These are phyloP conservation scores for Neodiprion lecontei DNA, from an alignment of 1,140 invertebrate species.

Conservation along the genomic window DNA sequence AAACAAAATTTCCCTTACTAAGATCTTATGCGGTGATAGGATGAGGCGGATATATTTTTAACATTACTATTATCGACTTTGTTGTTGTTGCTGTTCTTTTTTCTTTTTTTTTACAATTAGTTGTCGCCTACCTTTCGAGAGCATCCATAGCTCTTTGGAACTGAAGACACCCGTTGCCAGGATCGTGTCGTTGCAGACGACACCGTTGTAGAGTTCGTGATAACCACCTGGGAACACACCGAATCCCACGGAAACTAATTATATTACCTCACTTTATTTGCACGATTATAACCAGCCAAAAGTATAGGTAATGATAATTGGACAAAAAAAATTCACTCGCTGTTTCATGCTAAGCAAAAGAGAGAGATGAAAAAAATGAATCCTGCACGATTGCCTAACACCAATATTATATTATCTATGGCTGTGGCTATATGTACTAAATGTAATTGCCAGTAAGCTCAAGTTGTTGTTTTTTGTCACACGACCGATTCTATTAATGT, in stretches of 20 bases:
- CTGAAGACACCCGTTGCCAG: conserved; percentile 98
- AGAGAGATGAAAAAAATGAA: not conserved
- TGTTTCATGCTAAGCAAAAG: not conserved
- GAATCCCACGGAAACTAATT: conserved; percentile 43
- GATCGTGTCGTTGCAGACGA: conserved; percentile 98
- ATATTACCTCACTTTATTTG: conserved; percentile 32
- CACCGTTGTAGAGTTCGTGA: conserved; percentile 97
- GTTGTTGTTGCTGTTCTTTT: not conserved
- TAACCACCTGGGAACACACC: conserved; percentile 73
- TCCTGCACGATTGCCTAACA: no score
- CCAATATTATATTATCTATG: no score
- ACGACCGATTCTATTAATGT: no score
- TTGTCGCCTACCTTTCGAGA: conserved; percentile 87
- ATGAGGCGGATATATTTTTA: not conserved
- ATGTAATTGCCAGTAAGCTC: no score
- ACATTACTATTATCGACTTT: not conserved
- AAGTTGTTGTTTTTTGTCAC: no score
- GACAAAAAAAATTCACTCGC: not conserved
- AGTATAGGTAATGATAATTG: not conserved
- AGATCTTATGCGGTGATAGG: conserved; percentile 4
- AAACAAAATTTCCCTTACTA: not conserved
- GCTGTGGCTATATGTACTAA: no score
- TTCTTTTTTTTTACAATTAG: not conserved
- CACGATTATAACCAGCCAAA: conserved; percentile 6
- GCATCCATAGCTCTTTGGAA: conserved; percentile 95